These are phyloP conservation scores for Pandemis heparana DNA, from an alignment of 2,888 invertebrate genomes.

Conservation along the genomic window DNA sequence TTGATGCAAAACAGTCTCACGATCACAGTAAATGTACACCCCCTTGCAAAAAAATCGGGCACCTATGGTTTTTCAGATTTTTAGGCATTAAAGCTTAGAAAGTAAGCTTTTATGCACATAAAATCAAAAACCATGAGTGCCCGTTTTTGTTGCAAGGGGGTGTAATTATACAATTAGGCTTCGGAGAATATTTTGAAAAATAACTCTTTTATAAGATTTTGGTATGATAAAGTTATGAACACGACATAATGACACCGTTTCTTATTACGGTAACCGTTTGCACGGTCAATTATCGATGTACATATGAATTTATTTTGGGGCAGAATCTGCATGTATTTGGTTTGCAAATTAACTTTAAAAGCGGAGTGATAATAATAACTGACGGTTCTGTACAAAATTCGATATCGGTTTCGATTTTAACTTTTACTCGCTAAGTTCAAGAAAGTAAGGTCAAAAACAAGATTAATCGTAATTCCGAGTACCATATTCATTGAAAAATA, in stretches of 20 bases:
- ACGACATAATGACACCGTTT: conserved; percentile 14
- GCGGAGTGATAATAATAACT: neutral
- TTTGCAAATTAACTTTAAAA: neutral
- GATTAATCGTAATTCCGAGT: too few species aligned
- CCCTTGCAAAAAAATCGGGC: too few species aligned
- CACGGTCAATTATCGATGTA: neutral
- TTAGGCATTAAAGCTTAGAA: too few species aligned
- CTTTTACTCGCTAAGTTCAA: neutral
- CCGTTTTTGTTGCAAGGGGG: too few species aligned
- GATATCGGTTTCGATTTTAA: neutral
- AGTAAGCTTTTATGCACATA: too few species aligned
- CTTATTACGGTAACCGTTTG: neutral
- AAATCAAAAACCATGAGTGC: too few species aligned
- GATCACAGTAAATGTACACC: conserved; percentile 19
- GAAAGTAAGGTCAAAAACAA: too few species aligned
- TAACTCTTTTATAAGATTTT: neutral
- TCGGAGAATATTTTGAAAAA: conserved; percentile 9
- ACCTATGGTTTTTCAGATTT: too few species aligned
- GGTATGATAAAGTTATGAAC: conserved; percentile 10
- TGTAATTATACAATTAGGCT: conserved; percentile 5
- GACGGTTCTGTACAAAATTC: neutral
- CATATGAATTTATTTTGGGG: neutral
- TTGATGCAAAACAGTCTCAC: conserved; percentile 21
- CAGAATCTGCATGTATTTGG: neutral
- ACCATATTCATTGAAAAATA: too few species aligned